Conservation (phyloP, 2,113 vertebrate genomes). For the Fukomys damarensis region DNA sequence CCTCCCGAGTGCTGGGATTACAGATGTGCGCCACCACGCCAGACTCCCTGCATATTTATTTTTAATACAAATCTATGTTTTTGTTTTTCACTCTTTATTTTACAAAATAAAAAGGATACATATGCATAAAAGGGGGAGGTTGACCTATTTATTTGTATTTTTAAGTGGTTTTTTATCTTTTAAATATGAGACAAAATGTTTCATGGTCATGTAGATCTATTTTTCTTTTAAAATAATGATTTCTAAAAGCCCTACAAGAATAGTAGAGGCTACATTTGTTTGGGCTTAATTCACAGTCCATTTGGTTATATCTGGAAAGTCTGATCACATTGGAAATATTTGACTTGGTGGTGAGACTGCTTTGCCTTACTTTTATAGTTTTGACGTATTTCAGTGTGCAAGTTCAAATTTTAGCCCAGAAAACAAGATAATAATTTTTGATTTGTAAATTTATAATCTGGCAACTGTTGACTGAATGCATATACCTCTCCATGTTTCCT, state of each 20-base stretch:
- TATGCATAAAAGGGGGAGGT: not conserved
- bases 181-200: conserved; percentile 49
- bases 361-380: conserved; percentile 34
- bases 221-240: conserved; percentile 58
- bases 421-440: not conserved
- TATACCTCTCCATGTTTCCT: not conserved
- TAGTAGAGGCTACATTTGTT: not conserved
- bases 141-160: not conserved
- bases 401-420: conserved; percentile 25
- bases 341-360: conserved; percentile 15
- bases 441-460: not conserved
- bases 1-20: no score
- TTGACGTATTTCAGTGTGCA: not conserved
- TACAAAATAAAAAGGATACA: not conserved
- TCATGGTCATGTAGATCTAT: not conserved
- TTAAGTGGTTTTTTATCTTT: not conserved
- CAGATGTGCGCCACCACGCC: no score
- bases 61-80: not conserved
- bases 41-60: not conserved
- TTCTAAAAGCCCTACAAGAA: not conserved
- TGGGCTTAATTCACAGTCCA: conserved; percentile 9
- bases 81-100: conserved; percentile 25
- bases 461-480: not conserved
- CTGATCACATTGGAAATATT: not conserved
- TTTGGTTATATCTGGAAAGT: conserved; percentile 21